phyloP scores from a whole-genome alignment of 2,888 invertebrate genomes.

The Hyalella azteca region DNA sequence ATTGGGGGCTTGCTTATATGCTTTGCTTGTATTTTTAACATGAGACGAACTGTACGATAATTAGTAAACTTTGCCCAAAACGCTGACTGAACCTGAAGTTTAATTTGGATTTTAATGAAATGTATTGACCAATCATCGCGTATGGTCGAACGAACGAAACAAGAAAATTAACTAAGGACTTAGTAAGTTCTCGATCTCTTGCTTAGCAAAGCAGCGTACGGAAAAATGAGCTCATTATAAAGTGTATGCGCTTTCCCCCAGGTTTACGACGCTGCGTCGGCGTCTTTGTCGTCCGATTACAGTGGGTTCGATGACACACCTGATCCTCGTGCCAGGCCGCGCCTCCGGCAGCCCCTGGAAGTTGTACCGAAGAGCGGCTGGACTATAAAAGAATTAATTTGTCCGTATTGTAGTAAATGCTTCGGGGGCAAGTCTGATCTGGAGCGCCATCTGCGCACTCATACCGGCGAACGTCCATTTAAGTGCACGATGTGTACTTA shows the following conservation, averaged over 20 bases:
- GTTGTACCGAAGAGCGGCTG: conserved; percentile 17
- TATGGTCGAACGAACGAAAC: too few species aligned
- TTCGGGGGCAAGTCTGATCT: conserved; percentile 37
- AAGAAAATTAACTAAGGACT: too few species aligned
- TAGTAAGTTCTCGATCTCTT: too few species aligned
- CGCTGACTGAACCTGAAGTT: too few species aligned
- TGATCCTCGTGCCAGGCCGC: neutral
- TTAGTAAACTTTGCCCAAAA: too few species aligned
- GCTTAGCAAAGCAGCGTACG: too few species aligned
- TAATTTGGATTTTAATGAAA: too few species aligned
- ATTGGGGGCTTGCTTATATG: too few species aligned
- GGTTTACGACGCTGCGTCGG: neutral
- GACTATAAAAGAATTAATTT: conserved; percentile 4
- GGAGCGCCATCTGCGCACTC: conserved; percentile 32
- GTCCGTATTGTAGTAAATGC: conserved; percentile 37
- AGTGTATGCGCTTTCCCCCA: neutral
- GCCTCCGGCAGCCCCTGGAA: neutral
- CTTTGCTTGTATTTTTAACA: too few species aligned
- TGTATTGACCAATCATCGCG: too few species aligned
- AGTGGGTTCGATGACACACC: neutral
- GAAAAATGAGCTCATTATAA: too few species aligned
- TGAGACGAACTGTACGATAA: too few species aligned
- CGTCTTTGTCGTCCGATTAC: neutral
- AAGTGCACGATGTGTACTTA: conserved; percentile 39
- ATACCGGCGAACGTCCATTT: conserved; percentile 40